phyloP scores from a whole-genome alignment of 2,797 vertebrate genomes.

The Macropodus opercularis region DNA sequence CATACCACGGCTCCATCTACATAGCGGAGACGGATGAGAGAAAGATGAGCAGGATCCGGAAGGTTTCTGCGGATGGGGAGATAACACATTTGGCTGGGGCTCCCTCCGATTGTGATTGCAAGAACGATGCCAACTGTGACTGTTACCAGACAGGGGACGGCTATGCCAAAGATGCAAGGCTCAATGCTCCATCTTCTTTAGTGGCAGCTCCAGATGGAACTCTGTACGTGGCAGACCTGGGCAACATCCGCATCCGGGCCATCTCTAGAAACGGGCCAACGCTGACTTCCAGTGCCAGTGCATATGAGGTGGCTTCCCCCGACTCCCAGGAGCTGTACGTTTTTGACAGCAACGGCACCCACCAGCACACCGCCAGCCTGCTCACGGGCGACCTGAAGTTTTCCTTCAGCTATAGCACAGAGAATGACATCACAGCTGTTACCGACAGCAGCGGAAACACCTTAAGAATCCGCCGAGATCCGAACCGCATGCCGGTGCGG shows the following conservation, averaged over 20 bases:
- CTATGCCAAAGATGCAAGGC: conserved; percentile 96
- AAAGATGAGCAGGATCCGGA: conserved; percentile 93
- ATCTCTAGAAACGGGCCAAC: conserved; percentile 89
- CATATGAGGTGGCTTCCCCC: conserved; percentile 89
- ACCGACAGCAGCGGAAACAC: conserved; percentile 96
- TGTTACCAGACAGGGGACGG: conserved; percentile 96
- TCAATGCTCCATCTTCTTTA: conserved; percentile 94
- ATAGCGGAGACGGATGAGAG: conserved; percentile 96
- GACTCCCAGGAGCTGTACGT: conserved; percentile 95
- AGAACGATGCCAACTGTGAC: conserved; percentile 98
- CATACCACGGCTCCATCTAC: conserved; percentile 93
- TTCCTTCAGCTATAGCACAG: conserved; percentile 96
- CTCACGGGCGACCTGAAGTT: conserved; percentile 94
- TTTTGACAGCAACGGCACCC: conserved; percentile 95
- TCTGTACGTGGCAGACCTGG: conserved; percentile 94
- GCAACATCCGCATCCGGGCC: conserved; percentile 95
- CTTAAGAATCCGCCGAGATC: conserved; percentile 90
- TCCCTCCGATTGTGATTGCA: conserved; percentile 95
- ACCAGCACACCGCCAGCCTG: conserved; percentile 93
- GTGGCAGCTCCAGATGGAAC: conserved; percentile 94
- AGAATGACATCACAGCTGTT: conserved; percentile 92
- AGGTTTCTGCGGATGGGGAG: conserved; percentile 94
- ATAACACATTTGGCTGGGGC: conserved; percentile 93
- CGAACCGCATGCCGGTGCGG: conserved; percentile 92
- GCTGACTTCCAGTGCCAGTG: conserved; percentile 78